A percentile compares a stretch with the other conserved stretches of the same genome.
Evolutionary conservation across 2,113 vertebrate species (phyloP).

Genomic region (Chionodraco myersi): DNA sequence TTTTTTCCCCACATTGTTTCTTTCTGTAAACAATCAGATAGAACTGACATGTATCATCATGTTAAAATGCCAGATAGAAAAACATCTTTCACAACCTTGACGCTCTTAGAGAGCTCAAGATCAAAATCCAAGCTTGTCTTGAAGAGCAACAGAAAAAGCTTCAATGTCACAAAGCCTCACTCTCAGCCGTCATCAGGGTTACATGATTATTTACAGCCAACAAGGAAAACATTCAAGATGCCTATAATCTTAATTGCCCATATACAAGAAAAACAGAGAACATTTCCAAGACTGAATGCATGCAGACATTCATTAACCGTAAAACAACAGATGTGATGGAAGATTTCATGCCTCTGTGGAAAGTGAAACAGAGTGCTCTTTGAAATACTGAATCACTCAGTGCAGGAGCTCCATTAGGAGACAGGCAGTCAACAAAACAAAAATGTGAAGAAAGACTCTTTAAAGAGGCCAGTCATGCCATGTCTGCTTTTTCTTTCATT

Average conservation of each 20-base stretch:
- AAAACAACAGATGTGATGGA: constrained; percentile 71
- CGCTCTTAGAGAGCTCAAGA: constrained; percentile 36
- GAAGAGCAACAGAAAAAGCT: constrained; percentile 29
- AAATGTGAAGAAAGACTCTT: constrained; percentile 48
- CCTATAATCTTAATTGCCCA: constrained; percentile 37
- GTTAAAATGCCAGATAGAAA: constrained; percentile 23
- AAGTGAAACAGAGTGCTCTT: constrained; percentile 68
- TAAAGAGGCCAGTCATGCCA: constrained; percentile 42
- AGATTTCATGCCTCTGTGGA: constrained; percentile 54
- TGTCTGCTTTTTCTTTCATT: constrained; percentile 44
- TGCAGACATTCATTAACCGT: constrained; percentile 60
- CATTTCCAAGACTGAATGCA: constrained; percentile 34
- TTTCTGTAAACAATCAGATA: constrained; percentile 5
- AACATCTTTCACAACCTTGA: constrained; percentile 7
- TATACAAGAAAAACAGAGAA: constrained; percentile 17
- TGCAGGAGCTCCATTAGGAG: constrained; percentile 57
- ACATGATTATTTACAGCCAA: constrained; percentile 24
- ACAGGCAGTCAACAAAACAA: constrained; percentile 45
- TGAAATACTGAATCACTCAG: constrained; percentile 60
- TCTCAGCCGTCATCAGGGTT: constrained; percentile 13
- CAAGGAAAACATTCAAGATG: not conserved
- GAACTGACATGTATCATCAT: constrained; percentile 25
- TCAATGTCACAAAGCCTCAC: constrained; percentile 43
- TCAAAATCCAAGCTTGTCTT: constrained; percentile 26
- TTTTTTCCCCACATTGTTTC: constrained; percentile 1